Conservation (phyloP, 1,140 invertebrate genomes). For the Tetramorium simillimum region DNA sequence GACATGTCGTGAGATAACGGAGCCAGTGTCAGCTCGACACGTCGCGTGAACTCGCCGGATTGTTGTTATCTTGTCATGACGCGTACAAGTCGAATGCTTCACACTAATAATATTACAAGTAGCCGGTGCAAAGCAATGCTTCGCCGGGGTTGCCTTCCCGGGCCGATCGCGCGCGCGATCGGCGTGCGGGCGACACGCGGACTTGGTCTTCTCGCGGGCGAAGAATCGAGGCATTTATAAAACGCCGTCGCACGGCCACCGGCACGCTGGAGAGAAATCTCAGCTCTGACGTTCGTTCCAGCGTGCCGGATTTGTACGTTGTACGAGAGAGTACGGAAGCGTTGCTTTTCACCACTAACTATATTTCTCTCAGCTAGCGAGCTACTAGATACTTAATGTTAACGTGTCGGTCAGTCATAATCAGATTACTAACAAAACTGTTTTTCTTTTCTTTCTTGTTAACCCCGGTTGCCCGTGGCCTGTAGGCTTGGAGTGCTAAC, state of each 20-base stretch:
- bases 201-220: not conserved
- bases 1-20: slow-evolving; percentile 22
- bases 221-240: not conserved
- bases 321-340: slow-evolving; percentile 64
- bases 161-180: not conserved
- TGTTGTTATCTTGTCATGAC: slow-evolving; percentile 18
- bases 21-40: not conserved
- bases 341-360: slow-evolving; percentile 83
- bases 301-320: not conserved
- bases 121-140: slow-evolving; percentile 78
- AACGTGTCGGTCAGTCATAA: slow-evolving; percentile 82
- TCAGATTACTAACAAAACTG: slow-evolving; percentile 87
- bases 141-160: slow-evolving; percentile 13
- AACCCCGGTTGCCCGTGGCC: slow-evolving; percentile 87
- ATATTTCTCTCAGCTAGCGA: slow-evolving; percentile 80
- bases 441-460: slow-evolving; percentile 88
- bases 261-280: not conserved
- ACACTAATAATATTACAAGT: slow-evolving; percentile 80
- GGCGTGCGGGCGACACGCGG: no score
- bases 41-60: not conserved
- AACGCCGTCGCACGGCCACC: not conserved
- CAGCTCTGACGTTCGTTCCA: not conserved
- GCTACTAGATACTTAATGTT: slow-evolving; percentile 79
- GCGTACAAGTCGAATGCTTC: slow-evolving; percentile 78
- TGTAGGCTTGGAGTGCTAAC: slow-evolving; percentile 90